Conservation (phyloP, 2,797 vertebrate species). For the Melanotaenia parkinsoni region DNA sequence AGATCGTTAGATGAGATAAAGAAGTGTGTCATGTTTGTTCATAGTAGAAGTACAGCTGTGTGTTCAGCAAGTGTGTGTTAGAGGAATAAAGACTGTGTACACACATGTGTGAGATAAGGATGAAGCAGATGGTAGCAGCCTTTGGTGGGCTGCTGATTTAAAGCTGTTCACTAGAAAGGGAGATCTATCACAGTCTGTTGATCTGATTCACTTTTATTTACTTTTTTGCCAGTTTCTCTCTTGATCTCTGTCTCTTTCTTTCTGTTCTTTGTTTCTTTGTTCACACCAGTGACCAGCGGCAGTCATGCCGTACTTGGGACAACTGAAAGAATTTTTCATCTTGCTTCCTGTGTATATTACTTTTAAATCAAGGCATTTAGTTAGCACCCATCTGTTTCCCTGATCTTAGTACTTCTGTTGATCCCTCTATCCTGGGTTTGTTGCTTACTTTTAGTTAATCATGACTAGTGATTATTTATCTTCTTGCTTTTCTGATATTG, state of each 20-base stretch:
- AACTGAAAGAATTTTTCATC: slow-evolving; percentile 1
- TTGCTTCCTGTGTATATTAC: background rate
- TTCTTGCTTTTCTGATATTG: background rate
- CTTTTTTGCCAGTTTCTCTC: slow-evolving; percentile 50
- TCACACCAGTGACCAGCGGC: slow-evolving; percentile 27
- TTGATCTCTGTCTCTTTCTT: slow-evolving; percentile 30
- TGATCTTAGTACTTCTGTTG: slow-evolving; percentile 13
- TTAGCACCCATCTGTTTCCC: slow-evolving; percentile 13
- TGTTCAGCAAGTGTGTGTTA: background rate
- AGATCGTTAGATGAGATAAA: slow-evolving; percentile 1
- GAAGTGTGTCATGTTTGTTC: slow-evolving; percentile 22
- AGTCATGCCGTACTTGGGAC: slow-evolving; percentile 26
- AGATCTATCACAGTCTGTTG: slow-evolving; percentile 56
- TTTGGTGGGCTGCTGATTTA: slow-evolving; percentile 44
- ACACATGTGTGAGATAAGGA: slow-evolving; percentile 21
- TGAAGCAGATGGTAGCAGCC: slow-evolving; percentile 52
- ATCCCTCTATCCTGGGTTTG: slow-evolving; percentile 30
- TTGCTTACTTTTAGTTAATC: slow-evolving; percentile 25
- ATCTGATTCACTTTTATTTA: slow-evolving; percentile 51
- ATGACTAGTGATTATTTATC: too few relatives aligned
- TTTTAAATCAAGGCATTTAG: slow-evolving; percentile 17
- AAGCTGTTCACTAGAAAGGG: slow-evolving; percentile 50
- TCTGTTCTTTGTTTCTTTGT: slow-evolving; percentile 45
- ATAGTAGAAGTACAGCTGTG: background rate
- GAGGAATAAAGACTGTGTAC: background rate